Evolutionary conservation across 2,113 vertebrate genomes (phyloP), one percentile per base, ranked within the genome.

Genomic region (Raja brachyura): DNA sequence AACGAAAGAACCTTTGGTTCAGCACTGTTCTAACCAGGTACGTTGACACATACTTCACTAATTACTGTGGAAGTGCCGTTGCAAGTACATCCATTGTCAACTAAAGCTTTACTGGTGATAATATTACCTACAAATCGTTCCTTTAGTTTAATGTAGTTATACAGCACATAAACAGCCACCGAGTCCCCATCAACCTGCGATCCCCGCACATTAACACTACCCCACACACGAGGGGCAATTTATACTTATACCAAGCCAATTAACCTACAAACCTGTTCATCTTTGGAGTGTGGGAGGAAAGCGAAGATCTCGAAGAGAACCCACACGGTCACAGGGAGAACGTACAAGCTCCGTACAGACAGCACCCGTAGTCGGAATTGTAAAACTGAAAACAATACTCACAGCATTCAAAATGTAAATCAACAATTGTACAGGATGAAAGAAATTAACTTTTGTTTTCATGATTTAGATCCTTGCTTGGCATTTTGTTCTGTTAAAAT

Each of bases 1-100:
- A 0, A 90, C 95, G 48, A 97, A 97, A 95, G 99, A 99, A 96
- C 94, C 98, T 95, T 98, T 98, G 97, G 95, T 97, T 93, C 97
- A 97, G 63, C 95, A 73, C 97, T 0, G 94, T 96, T 1, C 95
- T 95, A 6, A 97, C 97, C 93, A 99, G 98, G 99, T 99, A 95
- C 7, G 5, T 88, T n/a, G 14, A 6, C 59, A 88, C n/a, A 16
- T 88, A 88, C 61, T 48, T 88, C 54, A 86, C 25, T 56, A 59
- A 83, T 83, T 83, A 83, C 48, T 6, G 48, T 83, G 48, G 79
- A 39, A 83, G 48, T 61, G 61, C 28, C 22, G 14, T 86, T 86
- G 4, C 14, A 59, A 28, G 4, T 9, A 0, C 83, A 73, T 5
- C 18, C 70, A 73, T 73, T 11, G 81, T 59, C 25, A 85, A 9